Conservation (phyloP, 2,113 vertebrate genomes). For the Puffinus mauretanicus region DNA sequence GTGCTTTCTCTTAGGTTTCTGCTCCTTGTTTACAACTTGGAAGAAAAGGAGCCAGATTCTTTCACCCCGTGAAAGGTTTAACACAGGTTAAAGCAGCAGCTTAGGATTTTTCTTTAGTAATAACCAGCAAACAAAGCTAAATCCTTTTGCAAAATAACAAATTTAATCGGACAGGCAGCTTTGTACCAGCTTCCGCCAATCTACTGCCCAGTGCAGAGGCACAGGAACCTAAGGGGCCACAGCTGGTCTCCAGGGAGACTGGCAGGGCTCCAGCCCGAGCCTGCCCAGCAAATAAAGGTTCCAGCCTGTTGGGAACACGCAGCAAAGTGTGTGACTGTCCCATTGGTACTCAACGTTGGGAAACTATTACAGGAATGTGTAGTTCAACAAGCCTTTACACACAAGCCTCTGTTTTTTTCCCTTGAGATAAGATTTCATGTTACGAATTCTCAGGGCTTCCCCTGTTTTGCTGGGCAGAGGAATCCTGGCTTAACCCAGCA, state of each 20-base stretch:
- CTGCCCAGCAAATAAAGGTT: conserved; percentile 39
- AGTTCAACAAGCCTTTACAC: conserved; percentile 27
- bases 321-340: conserved; percentile 29
- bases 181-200: conserved; percentile 7
- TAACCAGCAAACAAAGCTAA: conserved; percentile 42
- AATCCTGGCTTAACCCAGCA: conserved; percentile 3
- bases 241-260: conserved; percentile 4
- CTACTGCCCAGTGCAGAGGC: not conserved
- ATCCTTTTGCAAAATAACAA: conserved; percentile 48
- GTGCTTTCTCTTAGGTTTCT: not conserved
- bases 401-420: conserved; percentile 9
- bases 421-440: conserved; percentile 20
- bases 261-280: not conserved
- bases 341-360: not conserved
- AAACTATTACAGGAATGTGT: conserved; percentile 51
- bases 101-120: conserved; percentile 48
- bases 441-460: conserved; percentile 48
- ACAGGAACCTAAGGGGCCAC: not conserved
- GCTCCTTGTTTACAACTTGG: conserved; percentile 5
- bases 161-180: conserved; percentile 46
- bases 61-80: conserved; percentile 14
- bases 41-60: conserved; percentile 14
- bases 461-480: conserved; percentile 26
- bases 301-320: not conserved
- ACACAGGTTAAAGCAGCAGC: conserved; percentile 35